Percentiles rank a stretch among this genome's conserved stretches.
Evolutionary conservation across 2,797 vertebrate species (phyloP).

Genomic region (Pelochelys cantorii): DNA sequence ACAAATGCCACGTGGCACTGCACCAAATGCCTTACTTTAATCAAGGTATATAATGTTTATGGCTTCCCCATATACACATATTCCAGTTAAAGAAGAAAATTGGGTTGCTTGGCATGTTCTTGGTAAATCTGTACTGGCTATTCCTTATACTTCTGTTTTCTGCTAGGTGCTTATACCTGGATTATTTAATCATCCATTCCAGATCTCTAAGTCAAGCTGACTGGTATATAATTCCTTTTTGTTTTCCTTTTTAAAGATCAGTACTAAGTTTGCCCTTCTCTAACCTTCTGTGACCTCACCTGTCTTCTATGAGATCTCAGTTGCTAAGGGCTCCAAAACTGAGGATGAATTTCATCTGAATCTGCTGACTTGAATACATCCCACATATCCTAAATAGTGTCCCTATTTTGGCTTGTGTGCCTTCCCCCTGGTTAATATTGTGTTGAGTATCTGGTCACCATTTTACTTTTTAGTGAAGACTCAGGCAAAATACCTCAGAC

Average conservation of each 20-base stretch:
- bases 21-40: not conserved
- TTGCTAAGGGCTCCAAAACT: not conserved
- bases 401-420: not conserved
- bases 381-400: not conserved
- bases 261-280: not conserved
- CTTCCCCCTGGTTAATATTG: not conserved
- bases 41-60: not conserved
- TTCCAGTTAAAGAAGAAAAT: not conserved
- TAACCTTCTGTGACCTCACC: not conserved
- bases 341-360: not conserved
- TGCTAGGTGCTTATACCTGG: not conserved
- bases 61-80: not conserved
- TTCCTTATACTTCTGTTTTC: not conserved
- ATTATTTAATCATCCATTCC: not conserved
- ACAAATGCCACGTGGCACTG: not conserved
- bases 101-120: not conserved
- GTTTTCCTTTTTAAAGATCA: not conserved
- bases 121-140: not conserved
- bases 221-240: not conserved
- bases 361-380: not conserved
- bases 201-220: not conserved
- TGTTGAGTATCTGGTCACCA: too few species aligned
- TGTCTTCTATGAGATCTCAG: not conserved
- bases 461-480: too few species aligned
- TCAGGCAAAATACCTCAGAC: too few species aligned